Conservation (phyloP, 1,140 invertebrate genomes). For the Drosophila insularis region DNA sequence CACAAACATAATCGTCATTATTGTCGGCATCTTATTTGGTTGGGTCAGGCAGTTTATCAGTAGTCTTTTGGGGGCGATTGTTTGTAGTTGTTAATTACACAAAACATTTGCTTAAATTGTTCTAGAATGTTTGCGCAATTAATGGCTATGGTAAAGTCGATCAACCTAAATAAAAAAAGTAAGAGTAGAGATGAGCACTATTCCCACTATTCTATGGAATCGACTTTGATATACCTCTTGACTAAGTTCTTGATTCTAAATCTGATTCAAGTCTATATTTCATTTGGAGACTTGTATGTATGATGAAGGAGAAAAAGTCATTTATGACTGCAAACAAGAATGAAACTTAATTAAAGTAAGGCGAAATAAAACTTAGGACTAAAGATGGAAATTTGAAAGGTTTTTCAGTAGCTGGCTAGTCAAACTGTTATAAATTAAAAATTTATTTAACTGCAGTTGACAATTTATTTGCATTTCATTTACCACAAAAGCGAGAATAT, state of each 20-base stretch:
- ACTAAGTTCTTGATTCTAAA: too few relatives aligned
- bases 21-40: constrained; percentile 27
- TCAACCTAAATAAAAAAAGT: neutral
- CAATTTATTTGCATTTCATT: constrained; percentile 80
- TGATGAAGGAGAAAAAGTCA: too few relatives aligned
- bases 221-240: neutral
- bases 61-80: constrained; percentile 21
- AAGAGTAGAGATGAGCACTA: neutral
- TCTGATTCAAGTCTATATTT: too few relatives aligned
- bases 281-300: too few relatives aligned
- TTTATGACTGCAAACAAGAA: too few relatives aligned
- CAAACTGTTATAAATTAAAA: constrained; percentile 74
- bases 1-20: neutral
- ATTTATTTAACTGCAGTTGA: constrained; percentile 79
- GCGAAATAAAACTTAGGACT: too few relatives aligned
- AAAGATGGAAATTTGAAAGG: neutral
- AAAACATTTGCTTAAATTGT: constrained; percentile 37
- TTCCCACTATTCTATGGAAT: neutral
- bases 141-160: constrained; percentile 4
- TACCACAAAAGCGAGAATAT: constrained; percentile 56
- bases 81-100: constrained; percentile 27
- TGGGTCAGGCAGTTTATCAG: constrained; percentile 68
- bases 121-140: constrained; percentile 52
- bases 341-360: too few relatives aligned
- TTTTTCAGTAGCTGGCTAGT: constrained; percentile 35